Conservation (phyloP, 2,888 invertebrate species). For the Heliconius ethilla region DNA sequence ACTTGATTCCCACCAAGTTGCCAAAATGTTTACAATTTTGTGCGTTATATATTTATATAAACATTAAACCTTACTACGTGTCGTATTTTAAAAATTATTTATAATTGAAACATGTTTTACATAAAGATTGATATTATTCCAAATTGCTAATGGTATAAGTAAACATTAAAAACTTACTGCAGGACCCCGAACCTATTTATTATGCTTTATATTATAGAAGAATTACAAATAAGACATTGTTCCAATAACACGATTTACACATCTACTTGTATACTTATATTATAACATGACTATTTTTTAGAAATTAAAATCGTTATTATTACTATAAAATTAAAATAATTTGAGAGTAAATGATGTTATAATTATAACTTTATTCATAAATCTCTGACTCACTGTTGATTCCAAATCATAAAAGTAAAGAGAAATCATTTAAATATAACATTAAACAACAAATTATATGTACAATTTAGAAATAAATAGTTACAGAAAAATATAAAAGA, state of each 20-base stretch:
- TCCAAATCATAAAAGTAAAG: conserved; percentile 56
- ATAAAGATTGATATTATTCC: conserved; percentile 6
- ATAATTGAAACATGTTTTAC: conserved; percentile 28
- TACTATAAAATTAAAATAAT: conserved; percentile 46
- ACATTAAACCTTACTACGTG: conserved; percentile 36
- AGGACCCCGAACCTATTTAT: conserved; percentile 51
- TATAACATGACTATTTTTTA: conserved; percentile 73
- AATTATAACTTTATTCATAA: conserved; percentile 47
- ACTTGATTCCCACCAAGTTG: conserved; percentile 44
- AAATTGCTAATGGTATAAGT: conserved; percentile 19
- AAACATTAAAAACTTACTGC: conserved; percentile 38
- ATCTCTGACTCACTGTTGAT: conserved; percentile 47
- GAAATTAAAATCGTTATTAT: conserved; percentile 57
- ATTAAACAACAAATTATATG: conserved; percentile 81
- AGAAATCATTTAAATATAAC: conserved; percentile 72
- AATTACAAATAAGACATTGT: conserved; percentile 68
- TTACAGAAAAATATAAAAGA: conserved; percentile 63
- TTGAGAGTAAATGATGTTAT: conserved; percentile 48
- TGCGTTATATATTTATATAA: conserved; percentile 51
- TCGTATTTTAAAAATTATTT: conserved; percentile 34
- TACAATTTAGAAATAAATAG: conserved; percentile 81
- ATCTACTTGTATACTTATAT: conserved; percentile 72
- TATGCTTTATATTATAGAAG: conserved; percentile 52
- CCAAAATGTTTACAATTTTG: conserved; percentile 52
- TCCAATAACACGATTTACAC: conserved; percentile 61